These are phyloP conservation scores for Euphonia xanthogaster DNA, from an alignment of 2,797 vertebrate species.

Conservation along the genomic window DNA sequence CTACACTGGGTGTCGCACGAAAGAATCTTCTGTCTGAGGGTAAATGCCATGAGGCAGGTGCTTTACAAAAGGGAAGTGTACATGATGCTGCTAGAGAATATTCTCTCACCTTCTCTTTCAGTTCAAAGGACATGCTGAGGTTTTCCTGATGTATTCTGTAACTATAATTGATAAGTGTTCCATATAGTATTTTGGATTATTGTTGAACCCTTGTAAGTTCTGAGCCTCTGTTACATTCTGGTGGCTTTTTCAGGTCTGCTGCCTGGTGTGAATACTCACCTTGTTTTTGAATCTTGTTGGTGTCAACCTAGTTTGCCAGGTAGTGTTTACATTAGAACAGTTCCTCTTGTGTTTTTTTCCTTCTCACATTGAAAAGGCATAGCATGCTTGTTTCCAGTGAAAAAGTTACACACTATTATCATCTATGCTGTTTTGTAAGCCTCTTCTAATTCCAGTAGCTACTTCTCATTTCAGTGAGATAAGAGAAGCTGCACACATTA, in stretches of 20 bases:
- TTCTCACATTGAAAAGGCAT: rapidly evolving
- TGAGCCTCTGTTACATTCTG: background rate
- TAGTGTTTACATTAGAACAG: background rate
- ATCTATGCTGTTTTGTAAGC: background rate
- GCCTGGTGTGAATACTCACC: background rate
- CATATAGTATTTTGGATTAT: background rate
- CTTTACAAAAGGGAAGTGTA: background rate
- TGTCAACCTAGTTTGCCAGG: background rate
- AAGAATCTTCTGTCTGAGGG: background rate
- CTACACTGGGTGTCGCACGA: rapidly evolving
- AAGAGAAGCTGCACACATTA: background rate
- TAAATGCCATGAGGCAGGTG: background rate
- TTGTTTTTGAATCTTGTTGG: background rate
- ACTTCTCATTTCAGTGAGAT: background rate
- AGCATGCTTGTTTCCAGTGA: background rate
- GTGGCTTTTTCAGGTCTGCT: background rate
- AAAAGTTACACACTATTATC: rapidly evolving
- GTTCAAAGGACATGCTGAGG: background rate
- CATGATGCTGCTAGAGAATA: rapidly evolving
- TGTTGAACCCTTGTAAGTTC: background rate
- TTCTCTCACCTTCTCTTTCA: background rate
- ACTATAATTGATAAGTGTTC: background rate
- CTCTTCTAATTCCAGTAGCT: background rate
- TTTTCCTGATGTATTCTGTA: background rate
- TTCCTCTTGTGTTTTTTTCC: background rate